Base-by-base conservation (phyloP, 1,140 invertebrate species). In the Agrilus planipennis region DNA sequence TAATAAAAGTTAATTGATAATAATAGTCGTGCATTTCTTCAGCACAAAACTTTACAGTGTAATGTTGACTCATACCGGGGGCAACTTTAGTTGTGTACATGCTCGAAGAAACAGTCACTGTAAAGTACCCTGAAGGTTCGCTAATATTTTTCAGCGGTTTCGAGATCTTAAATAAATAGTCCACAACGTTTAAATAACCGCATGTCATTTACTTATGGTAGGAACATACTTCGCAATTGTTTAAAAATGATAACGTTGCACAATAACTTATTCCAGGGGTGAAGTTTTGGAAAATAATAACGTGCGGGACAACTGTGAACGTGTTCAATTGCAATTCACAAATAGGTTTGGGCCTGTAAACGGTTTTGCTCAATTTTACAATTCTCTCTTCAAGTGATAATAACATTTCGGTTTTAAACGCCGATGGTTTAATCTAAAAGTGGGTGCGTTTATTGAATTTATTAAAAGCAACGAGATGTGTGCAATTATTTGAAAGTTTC, bases 211-310 rank as follows among this genome's bases (percentile, higher is more conserved):
- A 29, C 32, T 14, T 22, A 34, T 15, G 3, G 10, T 2, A 12
- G 34, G 18, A 27, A 19, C 36, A 42, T 56, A 64, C 64, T 42
- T 60, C 51, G 6, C 57, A 49, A 18, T 47, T 53, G 46, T 72
- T 72, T 17, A 48, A 52, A 45, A 71, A 44, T 0, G 44, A 48
- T 4, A 71, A 36, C 0, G 46, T 45, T 5, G 57, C 43, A 20
- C 41, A 56, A 31, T 65, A 61, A 10, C 28, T 41, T 14, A 53
- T 38, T 14, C 60, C 62, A 3, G 51, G 34, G 15, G 45, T 19
- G 45, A 61, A 70, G 36, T 62, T 63, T 53, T 69, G 64, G 43
- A 68, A 69, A 25, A 69, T 43, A 3, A 70, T 29, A 1, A 66
- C 49, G 18, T 47, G 44, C 1, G 68, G 67, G 14, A 39, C 54